Conservation (phyloP, 1,140 invertebrate genomes). For the Rhyzopertha dominica region DNA sequence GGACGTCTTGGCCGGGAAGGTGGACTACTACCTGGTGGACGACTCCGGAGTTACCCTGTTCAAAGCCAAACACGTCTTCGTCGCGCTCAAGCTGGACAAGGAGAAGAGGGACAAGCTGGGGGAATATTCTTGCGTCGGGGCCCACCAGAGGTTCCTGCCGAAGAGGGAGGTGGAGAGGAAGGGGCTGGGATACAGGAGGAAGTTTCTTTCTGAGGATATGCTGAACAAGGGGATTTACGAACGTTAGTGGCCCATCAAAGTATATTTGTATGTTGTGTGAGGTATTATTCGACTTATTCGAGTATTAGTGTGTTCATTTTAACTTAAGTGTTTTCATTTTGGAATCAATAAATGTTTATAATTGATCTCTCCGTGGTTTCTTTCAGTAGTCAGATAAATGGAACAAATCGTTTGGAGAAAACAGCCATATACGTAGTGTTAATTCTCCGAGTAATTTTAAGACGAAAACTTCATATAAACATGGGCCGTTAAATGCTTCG, state of each 20-base stretch:
- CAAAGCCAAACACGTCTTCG: constrained; percentile 67
- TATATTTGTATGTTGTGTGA: constrained; percentile 3
- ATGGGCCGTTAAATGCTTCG: no score
- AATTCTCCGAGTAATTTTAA: no score
- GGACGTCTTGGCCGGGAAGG: constrained; percentile 67
- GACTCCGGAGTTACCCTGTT: constrained; percentile 71
- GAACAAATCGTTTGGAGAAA: no score
- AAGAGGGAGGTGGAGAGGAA: constrained; percentile 18
- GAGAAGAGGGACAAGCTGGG: constrained; percentile 54
- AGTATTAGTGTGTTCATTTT: no score
- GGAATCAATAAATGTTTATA: no score
- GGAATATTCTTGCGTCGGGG: constrained; percentile 38
- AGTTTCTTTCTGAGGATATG: constrained; percentile 30
- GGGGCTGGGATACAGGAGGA: constrained; percentile 27
- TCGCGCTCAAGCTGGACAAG: constrained; percentile 60
- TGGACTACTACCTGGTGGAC: constrained; percentile 69
- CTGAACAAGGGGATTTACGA: constrained; percentile 33
- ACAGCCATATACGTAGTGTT: no score
- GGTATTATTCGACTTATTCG: no score
- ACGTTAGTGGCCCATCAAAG: constrained; percentile 19
- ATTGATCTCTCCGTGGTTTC: no score
- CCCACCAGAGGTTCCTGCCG: constrained; percentile 30
- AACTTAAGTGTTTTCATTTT: no score
- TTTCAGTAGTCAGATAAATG: no score
- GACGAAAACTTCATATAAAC: no score